Conservation (phyloP, 1,140 invertebrate genomes). For the Dermatophagoides farinae region DNA sequence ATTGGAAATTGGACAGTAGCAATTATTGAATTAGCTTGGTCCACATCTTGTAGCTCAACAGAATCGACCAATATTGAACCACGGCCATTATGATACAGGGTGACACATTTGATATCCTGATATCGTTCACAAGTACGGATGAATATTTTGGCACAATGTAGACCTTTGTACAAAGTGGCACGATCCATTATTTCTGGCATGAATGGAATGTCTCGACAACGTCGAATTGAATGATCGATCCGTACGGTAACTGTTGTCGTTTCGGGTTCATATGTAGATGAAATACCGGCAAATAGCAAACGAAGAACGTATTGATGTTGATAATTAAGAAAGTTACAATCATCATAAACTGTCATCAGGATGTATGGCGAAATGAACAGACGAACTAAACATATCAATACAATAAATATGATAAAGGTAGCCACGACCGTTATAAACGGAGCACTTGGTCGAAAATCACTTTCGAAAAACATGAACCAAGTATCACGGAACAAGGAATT, state of each 20-base stretch:
- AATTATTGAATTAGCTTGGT: background rate
- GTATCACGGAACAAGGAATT: too few species aligned
- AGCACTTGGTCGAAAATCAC: too few species aligned
- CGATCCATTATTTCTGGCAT: background rate
- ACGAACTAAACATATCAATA: too few species aligned
- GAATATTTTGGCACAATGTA: background rate
- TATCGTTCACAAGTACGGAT: constrained; percentile 1
- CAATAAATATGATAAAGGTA: too few species aligned
- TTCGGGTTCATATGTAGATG: background rate
- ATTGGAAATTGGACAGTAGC: background rate
- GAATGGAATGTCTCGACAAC: background rate
- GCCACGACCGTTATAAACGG: too few species aligned
- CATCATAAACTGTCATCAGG: background rate
- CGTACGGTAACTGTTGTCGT: background rate
- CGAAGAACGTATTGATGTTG: background rate
- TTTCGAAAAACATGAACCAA: too few species aligned
- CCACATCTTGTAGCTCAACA: background rate
- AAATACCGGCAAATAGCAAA: background rate
- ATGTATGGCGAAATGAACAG: background rate
- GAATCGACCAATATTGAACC: background rate
- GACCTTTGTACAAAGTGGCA: background rate
- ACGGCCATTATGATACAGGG: constrained; percentile 3
- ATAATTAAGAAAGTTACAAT: background rate
- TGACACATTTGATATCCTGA: background rate
- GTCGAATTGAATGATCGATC: background rate